Evolutionary conservation across 2,113 vertebrate genomes (phyloP).

Genomic region (Nothocercus julius): DNA sequence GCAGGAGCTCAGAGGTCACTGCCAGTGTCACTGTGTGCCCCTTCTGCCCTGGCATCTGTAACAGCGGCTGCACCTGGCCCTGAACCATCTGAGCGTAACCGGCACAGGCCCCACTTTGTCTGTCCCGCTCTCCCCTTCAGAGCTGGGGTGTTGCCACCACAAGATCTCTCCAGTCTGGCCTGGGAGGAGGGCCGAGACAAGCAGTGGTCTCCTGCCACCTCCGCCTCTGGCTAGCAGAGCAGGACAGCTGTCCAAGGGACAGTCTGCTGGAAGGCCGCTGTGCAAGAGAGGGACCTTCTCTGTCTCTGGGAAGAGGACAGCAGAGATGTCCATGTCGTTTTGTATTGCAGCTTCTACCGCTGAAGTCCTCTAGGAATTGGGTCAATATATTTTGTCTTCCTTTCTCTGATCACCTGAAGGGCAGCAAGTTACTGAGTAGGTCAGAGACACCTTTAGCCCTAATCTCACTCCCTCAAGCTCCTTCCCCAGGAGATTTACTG

Average conservation of each 20-base stretch:
- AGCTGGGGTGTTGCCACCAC: not conserved
- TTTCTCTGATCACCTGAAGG: not conserved
- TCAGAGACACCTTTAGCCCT: not conserved
- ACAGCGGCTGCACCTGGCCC: not conserved
- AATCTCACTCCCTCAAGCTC: not conserved
- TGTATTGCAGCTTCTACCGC: not conserved
- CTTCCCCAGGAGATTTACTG: not conserved
- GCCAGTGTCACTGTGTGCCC: not conserved
- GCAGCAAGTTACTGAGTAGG: not conserved
- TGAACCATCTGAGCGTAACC: too few relatives aligned
- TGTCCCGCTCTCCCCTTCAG: not conserved
- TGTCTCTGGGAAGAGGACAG: not conserved
- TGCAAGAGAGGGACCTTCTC: not conserved
- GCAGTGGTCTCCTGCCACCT: not conserved
- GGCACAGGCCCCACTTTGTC: not conserved
- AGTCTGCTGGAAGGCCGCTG: not conserved
- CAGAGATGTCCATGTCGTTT: not conserved
- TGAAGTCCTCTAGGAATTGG: not conserved
- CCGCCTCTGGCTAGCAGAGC: not conserved
- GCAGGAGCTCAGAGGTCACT: not conserved
- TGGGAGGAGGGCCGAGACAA: not conserved
- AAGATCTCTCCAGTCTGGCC: not conserved
- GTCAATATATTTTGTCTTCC: not conserved
- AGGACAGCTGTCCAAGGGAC: not conserved
- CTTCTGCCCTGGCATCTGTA: not conserved